These are phyloP conservation scores for Tonatia bakeri DNA, from an alignment of 2,113 vertebrate genomes.

Conservation along the genomic window DNA sequence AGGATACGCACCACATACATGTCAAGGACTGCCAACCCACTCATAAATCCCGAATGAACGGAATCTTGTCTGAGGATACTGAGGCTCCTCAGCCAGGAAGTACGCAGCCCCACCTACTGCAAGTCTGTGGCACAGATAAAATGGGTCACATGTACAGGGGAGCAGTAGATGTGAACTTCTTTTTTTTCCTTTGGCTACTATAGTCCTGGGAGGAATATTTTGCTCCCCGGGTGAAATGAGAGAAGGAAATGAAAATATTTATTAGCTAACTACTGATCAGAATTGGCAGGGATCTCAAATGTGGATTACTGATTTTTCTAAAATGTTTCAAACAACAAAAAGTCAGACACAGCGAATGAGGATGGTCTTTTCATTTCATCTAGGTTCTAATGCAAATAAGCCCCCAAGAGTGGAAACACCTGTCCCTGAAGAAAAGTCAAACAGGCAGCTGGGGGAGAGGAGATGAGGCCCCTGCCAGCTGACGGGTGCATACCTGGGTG, in stretches of 20 bases:
- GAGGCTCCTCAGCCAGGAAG: neutral
- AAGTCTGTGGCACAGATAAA: neutral
- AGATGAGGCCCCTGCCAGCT: accelerated
- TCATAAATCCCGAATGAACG: neutral
- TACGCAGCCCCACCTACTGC: no score
- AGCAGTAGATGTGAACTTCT: neutral
- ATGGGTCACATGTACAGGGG: neutral
- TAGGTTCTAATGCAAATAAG: neutral
- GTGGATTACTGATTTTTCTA: neutral
- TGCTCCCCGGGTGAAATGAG: neutral
- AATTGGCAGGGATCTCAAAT: neutral
- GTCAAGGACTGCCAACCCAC: neutral
- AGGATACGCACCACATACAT: neutral
- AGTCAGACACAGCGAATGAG: neutral
- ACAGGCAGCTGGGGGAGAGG: neutral
- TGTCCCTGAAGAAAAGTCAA: neutral
- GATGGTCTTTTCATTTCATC: neutral
- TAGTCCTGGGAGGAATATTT: neutral
- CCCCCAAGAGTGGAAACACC: neutral
- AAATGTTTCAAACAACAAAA: neutral
- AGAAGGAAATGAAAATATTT: neutral
- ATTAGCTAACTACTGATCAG: neutral
- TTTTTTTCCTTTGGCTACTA: neutral
- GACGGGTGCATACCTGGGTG: conserved; percentile 66
- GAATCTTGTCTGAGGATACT: neutral